Percentiles rank a stretch among this genome's conserved stretches.
phyloP scores from a whole-genome alignment of 2,888 invertebrate species.

The Trachelus iudaicus region DNA sequence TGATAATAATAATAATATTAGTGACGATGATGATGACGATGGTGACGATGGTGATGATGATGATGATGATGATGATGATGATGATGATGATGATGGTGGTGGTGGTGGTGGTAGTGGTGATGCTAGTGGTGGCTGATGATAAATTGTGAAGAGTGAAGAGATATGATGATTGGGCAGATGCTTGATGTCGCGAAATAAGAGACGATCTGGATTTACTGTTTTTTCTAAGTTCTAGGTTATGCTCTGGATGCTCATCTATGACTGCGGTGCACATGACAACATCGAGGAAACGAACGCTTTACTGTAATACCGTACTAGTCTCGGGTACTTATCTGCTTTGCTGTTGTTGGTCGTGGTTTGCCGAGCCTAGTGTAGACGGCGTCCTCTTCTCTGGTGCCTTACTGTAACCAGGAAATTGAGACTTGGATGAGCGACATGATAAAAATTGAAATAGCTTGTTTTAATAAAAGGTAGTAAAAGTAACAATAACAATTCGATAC shows the following conservation, averaged over 20 bases:
- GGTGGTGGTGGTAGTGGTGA: conserved; percentile 18
- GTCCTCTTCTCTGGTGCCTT: conserved; percentile 17
- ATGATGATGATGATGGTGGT: conserved; percentile 15
- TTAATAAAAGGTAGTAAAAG: no score
- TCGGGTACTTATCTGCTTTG: conserved; percentile 52
- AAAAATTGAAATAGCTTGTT: not conserved
- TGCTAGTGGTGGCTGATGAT: conserved; percentile 20
- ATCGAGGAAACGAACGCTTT: conserved; percentile 47
- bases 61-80: conserved; percentile 12
- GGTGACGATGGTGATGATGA: conserved; percentile 15
- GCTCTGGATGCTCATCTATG: conserved; percentile 46
- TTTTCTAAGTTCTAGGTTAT: conserved; percentile 41
- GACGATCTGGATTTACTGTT: conserved; percentile 7
- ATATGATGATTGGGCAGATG: not conserved
- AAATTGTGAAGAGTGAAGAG: conserved; percentile 2
- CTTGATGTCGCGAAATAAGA: conserved; percentile 14
- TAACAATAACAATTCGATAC: conserved; percentile 4
- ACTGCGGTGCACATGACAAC: conserved; percentile 49
- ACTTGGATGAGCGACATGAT: not conserved
- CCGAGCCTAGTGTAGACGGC: conserved; percentile 6
- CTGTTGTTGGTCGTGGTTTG: conserved; percentile 23
- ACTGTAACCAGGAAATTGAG: conserved; percentile 13
- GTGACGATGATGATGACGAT: conserved; percentile 9
- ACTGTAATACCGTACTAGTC: conserved; percentile 35
- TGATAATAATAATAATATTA: conserved; percentile 11